phyloP scores from a whole-genome alignment of 2,797 vertebrate species.

The Triplophysa yarkandensis region DNA sequence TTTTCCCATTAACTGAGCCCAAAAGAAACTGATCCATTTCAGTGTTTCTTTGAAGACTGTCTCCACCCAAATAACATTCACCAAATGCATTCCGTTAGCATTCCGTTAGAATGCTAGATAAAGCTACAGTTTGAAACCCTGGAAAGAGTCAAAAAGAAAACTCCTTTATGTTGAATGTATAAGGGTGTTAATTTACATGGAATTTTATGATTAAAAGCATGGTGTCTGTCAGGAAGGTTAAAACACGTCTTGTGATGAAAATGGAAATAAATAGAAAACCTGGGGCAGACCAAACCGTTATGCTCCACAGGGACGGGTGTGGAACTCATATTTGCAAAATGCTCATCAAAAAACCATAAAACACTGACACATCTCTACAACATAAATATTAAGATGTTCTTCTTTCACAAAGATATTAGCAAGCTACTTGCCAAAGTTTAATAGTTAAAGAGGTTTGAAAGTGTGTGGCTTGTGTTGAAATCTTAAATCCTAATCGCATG shows the following conservation, averaged over 20 bases:
- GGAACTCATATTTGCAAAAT: not conserved
- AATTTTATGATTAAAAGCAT: conserved; percentile 15
- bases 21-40: conserved; percentile 44
- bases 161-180: conserved; percentile 25
- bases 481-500: not conserved
- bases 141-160: not conserved
- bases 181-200: not conserved
- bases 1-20: conserved; percentile 13
- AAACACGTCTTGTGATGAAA: conserved; percentile 45
- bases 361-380: not conserved
- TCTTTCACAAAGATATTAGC: not conserved
- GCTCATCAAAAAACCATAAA: not conserved
- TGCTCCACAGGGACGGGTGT: conserved; percentile 3
- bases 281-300: conserved; percentile 30
- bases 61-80: conserved; percentile 46
- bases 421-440: not conserved
- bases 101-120: too few species aligned
- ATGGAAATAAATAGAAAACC: conserved; percentile 32
- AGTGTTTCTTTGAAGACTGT: conserved; percentile 30
- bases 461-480: not conserved
- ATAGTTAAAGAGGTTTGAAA: not conserved
- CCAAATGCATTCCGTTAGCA: too few species aligned
- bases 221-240: conserved; percentile 23
- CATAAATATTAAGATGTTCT: not conserved
- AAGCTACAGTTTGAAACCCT: not conserved